These are phyloP conservation scores for Malachius bipustulatus DNA, from an alignment of 2,888 invertebrate species.

Conservation along the genomic window DNA sequence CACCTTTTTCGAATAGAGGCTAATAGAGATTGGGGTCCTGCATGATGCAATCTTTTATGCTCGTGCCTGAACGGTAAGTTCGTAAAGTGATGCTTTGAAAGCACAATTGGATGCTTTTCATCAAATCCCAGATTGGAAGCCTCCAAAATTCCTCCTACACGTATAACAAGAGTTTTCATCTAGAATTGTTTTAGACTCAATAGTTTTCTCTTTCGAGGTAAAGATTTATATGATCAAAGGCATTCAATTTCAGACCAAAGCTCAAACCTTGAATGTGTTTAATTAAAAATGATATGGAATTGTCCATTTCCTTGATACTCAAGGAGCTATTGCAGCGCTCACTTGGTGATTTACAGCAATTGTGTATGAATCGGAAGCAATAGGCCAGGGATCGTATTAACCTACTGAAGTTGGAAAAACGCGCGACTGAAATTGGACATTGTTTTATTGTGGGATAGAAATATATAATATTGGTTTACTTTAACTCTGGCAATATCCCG, in stretches of 20 bases:
- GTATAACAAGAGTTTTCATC: conserved; percentile 10
- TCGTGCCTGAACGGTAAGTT: conserved; percentile 11
- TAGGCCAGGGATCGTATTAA: conserved; percentile 5
- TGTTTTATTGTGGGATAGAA: no score
- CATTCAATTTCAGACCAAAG: conserved; percentile 6
- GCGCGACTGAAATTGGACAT: conserved; percentile 3
- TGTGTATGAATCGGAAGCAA: conserved; percentile 5
- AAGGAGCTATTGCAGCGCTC: conserved; percentile 6
- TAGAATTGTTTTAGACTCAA: conserved; percentile 11
- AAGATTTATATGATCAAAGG: not conserved
- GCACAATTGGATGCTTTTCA: conserved; percentile 16
- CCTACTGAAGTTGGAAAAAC: conserved; percentile 8
- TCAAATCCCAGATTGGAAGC: conserved; percentile 12
- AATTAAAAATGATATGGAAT: conserved; percentile 5
- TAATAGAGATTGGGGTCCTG: conserved; percentile 14
- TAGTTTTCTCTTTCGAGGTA: not conserved
- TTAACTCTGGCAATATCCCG: no score
- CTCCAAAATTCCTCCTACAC: conserved; percentile 13
- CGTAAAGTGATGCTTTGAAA: conserved; percentile 14
- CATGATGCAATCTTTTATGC: conserved; percentile 14
- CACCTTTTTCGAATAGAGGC: conserved; percentile 12
- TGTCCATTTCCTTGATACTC: conserved; percentile 4
- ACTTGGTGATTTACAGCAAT: conserved; percentile 5
- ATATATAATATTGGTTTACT: no score
- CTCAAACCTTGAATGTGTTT: conserved; percentile 3